Percentiles rank a stretch among this genome's conserved stretches.
Evolutionary conservation across 2,888 invertebrate genomes (phyloP).

Genomic region (Drosophila basisetae): DNA sequence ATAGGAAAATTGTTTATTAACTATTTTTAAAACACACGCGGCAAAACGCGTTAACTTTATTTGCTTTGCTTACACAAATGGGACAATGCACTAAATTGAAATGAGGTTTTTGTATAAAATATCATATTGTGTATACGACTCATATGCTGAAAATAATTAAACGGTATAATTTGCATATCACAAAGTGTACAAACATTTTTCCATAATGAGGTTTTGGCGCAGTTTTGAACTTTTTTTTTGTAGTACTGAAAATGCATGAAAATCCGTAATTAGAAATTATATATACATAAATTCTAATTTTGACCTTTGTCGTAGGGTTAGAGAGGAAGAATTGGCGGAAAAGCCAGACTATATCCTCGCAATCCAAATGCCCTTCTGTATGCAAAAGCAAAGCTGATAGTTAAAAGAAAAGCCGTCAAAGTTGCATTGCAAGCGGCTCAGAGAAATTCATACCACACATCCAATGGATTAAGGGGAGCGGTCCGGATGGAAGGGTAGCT

Average conservation of each 20-base stretch:
- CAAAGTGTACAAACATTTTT: conserved; percentile 23
- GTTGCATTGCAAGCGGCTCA: conserved; percentile 40
- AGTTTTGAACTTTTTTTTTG: not conserved
- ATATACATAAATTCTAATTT: conserved; percentile 26
- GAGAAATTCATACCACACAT: conserved; percentile 8
- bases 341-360: not conserved
- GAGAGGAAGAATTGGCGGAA: not conserved
- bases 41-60: conserved; percentile 2
- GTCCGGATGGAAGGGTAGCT: not conserved
- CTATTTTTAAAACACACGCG: not conserved
- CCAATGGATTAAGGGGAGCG: conserved; percentile 1
- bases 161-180: conserved; percentile 29
- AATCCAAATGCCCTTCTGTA: not conserved
- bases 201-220: conserved; percentile 30
- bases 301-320: not conserved
- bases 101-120: conserved; percentile 27
- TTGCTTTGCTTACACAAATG: conserved; percentile 41
- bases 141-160: conserved; percentile 36
- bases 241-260: conserved; percentile 4
- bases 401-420: conserved; percentile 3
- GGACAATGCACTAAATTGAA: conserved; percentile 31
- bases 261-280: conserved; percentile 26
- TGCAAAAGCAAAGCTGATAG: conserved; percentile 6
- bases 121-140: conserved; percentile 15
- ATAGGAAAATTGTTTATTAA: conserved; percentile 13